Conservation (phyloP, 2,888 invertebrate genomes). For the Agrotis ipsilon region DNA sequence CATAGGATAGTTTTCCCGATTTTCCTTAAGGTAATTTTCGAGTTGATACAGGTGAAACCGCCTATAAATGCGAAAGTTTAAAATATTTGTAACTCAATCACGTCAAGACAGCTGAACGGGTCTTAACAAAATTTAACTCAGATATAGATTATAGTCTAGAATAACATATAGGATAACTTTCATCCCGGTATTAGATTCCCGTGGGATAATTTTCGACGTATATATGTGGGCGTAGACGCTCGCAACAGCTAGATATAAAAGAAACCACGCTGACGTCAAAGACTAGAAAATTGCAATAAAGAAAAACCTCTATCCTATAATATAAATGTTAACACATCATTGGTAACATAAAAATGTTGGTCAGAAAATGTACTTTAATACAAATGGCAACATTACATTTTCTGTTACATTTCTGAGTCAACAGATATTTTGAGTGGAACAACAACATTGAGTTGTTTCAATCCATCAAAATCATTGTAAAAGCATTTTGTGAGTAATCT, state of each 20-base stretch:
- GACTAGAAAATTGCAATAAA: constrained; percentile 50
- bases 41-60: no score
- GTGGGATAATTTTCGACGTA: no score
- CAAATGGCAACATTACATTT: constrained; percentile 45
- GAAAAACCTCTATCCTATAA: constrained; percentile 32
- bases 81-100: no score
- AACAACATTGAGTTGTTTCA: constrained; percentile 12
- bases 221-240: no score
- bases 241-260: constrained; percentile 6
- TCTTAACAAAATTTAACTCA: no score
- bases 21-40: no score
- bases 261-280: constrained; percentile 62
- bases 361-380: constrained; percentile 46
- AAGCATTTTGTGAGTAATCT: neutral
- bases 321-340: constrained; percentile 45
- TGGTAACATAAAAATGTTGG: constrained; percentile 56
- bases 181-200: no score
- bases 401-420: constrained; percentile 40
- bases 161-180: no score
- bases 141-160: no score
- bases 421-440: constrained; percentile 40
- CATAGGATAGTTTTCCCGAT: no score
- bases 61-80: no score
- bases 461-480: constrained; percentile 13
- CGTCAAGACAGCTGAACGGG: no score